Conservation (phyloP, 1,140 invertebrate genomes). For the Drosophila yakuba region DNA sequence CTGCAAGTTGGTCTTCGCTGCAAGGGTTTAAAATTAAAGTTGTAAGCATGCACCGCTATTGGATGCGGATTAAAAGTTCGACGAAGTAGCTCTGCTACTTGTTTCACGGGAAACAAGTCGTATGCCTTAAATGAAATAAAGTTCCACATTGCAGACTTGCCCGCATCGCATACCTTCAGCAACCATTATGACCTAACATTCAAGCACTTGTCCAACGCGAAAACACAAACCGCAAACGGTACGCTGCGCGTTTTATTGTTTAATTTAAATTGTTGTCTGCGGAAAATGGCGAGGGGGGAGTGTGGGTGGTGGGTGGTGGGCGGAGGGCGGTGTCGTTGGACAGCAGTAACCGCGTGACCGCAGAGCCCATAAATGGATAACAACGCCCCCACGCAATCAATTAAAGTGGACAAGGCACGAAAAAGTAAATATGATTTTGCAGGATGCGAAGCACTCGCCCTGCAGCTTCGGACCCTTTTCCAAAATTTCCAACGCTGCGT, state of each 20-base stretch:
- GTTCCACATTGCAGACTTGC: too few species aligned
- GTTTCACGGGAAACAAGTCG: too few species aligned
- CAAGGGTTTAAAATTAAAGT: constrained; percentile 11
- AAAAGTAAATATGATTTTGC: constrained; percentile 33
- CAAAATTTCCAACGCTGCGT: constrained; percentile 44
- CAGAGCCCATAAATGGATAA: constrained; percentile 51
- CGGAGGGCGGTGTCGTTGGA: not conserved
- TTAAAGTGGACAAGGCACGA: constrained; percentile 12
- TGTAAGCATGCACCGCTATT: too few species aligned
- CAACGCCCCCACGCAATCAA: constrained; percentile 39
- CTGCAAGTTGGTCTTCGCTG: constrained; percentile 50
- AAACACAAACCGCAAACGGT: constrained; percentile 52
- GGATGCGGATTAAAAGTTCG: too few species aligned
- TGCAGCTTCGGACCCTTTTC: constrained; percentile 13
- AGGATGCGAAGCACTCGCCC: not conserved
- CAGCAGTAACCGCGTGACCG: constrained; percentile 25
- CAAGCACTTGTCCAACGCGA: constrained; percentile 7
- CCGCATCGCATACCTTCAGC: too few species aligned
- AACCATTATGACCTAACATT: constrained; percentile 17
- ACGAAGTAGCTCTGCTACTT: too few species aligned
- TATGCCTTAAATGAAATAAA: too few species aligned
- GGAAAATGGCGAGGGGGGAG: not conserved
- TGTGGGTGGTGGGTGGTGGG: not conserved
- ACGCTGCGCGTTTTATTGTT: constrained; percentile 67
- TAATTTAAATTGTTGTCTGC: constrained; percentile 56